phyloP scores from a whole-genome alignment of 2,888 invertebrate genomes.

The Trilocha varians region DNA sequence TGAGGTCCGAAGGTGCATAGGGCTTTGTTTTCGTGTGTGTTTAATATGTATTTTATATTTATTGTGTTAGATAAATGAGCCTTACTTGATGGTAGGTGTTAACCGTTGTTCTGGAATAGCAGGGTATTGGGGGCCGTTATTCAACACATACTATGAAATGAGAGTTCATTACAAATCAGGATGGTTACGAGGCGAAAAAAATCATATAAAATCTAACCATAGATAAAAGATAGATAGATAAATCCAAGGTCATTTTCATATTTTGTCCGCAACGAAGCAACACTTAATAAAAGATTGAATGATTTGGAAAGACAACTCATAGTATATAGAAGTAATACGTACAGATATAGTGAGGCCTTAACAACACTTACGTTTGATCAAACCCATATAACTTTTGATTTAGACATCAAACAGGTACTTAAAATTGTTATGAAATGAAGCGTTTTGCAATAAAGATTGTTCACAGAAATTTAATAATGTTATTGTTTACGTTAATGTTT shows the following conservation, averaged over 20 bases:
- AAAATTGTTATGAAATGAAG: too few relatives aligned
- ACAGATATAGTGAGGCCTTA: neutral
- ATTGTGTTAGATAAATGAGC: too few relatives aligned
- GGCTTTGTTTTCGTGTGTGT: neutral
- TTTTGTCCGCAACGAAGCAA: conserved; percentile 4
- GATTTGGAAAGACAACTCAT: too few relatives aligned
- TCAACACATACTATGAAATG: too few relatives aligned
- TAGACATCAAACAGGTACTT: neutral
- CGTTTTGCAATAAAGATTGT: too few relatives aligned
- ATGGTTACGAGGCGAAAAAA: neutral
- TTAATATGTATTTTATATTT: neutral
- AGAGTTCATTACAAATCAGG: neutral
- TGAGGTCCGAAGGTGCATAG: neutral
- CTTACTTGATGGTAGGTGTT: too few relatives aligned
- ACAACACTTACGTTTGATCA: neutral
- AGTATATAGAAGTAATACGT: neutral
- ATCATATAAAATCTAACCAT: neutral
- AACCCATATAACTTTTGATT: neutral
- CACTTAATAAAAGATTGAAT: too few relatives aligned
- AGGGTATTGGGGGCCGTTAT: too few relatives aligned
- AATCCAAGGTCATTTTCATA: conserved; percentile 22
- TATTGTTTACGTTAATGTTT: too few relatives aligned
- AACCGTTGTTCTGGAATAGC: too few relatives aligned
- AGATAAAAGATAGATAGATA: conserved; percentile 22
- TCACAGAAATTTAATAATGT: too few relatives aligned